Base-by-base conservation (phyloP, 2,888 invertebrate species). In the Macrosoma leucophasiata region DNA sequence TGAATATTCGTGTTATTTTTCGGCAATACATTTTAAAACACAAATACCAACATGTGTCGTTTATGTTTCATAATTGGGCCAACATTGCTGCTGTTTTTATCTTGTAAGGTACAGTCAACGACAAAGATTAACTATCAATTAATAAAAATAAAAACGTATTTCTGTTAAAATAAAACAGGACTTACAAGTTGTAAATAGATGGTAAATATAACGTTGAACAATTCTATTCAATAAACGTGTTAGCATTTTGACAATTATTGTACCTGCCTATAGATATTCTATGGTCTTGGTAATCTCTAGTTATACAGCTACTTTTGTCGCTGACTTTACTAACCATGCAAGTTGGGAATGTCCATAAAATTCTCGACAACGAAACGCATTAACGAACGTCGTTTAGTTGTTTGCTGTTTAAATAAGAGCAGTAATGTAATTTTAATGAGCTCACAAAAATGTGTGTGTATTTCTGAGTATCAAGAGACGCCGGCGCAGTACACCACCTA, bases 341-440 rank as follows among this genome's bases (percentile, higher is more conserved):
- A 52, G 52, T 46, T 49, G 61, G 63, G 63, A 64, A 66, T 73
- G 70, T 78, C 75, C 73, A 77, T 72, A 72, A 68, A 69, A 70
- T 64, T 59, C 64, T 65, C 65, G 57, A 56, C 64, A 62, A 50
- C 59, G 61, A 62, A 65, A 67, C 66, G 66, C 76, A 77, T 77
- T 77, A 81, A 76, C 75, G 69, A 75, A 66, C 60, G 58, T 64
- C 76, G 73, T 76, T 79, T 77, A 77, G 75, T 74, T 75, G 78
- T 77, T 78, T 76, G 77, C 76, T 70, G 70, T 75, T 75, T 75
- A 78, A 79, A 79, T 76, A 78, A 73, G 66, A 70, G 70, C 67
- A 74, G 74, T 79, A 79, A 81, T 78, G 79, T 79, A 67, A 76
- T 77, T 79, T 81, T 78, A 79, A 81, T 78, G 79, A 79, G 74